Evolutionary conservation across 1,140 invertebrate genomes (phyloP).

Genomic region (Sarcophaga bullata): DNA sequence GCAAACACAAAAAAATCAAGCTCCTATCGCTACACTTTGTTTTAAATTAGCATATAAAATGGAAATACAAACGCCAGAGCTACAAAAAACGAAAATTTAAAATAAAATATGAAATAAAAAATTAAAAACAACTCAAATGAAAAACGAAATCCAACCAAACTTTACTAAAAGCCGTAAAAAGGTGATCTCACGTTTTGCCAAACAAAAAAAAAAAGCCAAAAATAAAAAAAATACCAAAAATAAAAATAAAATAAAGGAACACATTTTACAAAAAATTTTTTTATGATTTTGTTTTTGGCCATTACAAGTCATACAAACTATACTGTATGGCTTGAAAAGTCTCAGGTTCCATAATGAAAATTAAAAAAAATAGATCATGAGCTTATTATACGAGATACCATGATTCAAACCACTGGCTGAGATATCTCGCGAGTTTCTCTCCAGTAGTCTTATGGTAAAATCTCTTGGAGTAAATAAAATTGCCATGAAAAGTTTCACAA

Average conservation of each 20-base stretch:
- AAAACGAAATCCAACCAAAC: conserved; percentile 25
- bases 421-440: no score
- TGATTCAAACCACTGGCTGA: no score
- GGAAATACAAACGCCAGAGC: not conserved
- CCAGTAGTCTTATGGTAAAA: no score
- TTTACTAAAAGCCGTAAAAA: conserved; percentile 26
- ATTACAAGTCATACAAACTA: not conserved
- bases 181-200: conserved; percentile 33
- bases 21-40: conserved; percentile 33
- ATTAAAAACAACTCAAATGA: not conserved
- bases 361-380: not conserved
- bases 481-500: no score
- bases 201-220: not conserved
- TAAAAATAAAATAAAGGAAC: not conserved
- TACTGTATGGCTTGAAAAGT: not conserved
- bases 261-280: conserved; percentile 32
- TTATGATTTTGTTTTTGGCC: conserved; percentile 7
- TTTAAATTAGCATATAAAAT: conserved; percentile 38
- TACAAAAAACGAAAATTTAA: not conserved
- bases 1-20: not conserved
- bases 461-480: no score
- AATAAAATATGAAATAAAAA: not conserved
- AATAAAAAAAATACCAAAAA: not conserved
- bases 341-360: not conserved
- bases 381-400: no score